phyloP scores from a whole-genome alignment of 2,797 vertebrate genomes.

The Hipposideros larvatus region DNA sequence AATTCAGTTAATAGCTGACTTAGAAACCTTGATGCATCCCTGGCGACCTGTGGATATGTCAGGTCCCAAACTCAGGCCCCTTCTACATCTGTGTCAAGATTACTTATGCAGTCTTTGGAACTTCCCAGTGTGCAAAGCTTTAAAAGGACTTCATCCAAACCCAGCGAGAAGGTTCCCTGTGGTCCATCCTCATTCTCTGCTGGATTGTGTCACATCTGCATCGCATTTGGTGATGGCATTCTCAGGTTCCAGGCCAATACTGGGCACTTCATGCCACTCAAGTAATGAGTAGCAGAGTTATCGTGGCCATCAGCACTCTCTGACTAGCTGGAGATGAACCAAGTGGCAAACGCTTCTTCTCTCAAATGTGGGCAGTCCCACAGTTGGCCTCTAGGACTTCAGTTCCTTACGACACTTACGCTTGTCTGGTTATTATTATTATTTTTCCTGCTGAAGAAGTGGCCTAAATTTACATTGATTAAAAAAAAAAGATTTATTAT shows the following conservation, averaged over 20 bases:
- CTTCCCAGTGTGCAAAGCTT: not conserved
- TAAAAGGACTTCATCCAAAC: not conserved
- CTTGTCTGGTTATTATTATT: not conserved
- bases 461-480: slow-evolving; percentile 58
- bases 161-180: not conserved
- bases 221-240: not conserved
- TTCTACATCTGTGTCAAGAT: not conserved
- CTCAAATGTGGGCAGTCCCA: not conserved
- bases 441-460: not conserved
- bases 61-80: not conserved
- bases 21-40: not conserved
- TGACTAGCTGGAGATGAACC: not conserved
- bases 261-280: not conserved
- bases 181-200: not conserved
- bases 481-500: not conserved
- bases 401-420: not conserved
- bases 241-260: not conserved
- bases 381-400: not conserved
- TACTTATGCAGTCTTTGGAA: not conserved
- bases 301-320: accelerated
- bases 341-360: not conserved
- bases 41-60: not conserved
- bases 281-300: not conserved
- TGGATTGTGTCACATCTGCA: accelerated
- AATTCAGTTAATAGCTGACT: not conserved